phyloP scores from a whole-genome alignment of 2,888 invertebrate species.

The Lasioglossum calceatum region DNA sequence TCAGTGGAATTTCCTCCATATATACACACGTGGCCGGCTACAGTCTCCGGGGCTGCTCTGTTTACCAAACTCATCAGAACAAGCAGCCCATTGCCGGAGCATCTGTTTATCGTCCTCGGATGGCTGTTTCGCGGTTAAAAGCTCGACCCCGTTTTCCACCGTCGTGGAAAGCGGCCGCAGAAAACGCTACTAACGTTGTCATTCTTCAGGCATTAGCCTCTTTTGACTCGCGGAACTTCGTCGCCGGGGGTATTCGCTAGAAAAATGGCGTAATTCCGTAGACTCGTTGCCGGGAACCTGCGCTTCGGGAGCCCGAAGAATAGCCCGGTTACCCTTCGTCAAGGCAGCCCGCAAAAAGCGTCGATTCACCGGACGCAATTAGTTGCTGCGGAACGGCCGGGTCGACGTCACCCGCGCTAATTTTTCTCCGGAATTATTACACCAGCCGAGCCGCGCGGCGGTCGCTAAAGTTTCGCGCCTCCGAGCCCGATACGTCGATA shows the following conservation, averaged over 20 bases:
- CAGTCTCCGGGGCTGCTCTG: neutral
- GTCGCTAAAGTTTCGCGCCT: constrained; percentile 66
- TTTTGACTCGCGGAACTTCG: constrained; percentile 27
- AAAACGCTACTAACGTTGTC: neutral
- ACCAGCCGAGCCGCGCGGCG: constrained; percentile 15
- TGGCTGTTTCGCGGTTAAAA: constrained; percentile 26
- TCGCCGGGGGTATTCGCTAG: neutral
- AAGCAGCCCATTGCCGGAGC: neutral
- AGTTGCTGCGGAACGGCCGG: constrained; percentile 28
- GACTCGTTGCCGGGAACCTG: neutral
- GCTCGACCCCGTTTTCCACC: constrained; percentile 6
- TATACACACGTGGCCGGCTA: neutral
- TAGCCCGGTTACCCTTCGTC: neutral
- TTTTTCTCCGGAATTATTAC: constrained; percentile 56
- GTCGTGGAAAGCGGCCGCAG: neutral
- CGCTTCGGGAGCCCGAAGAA: neutral
- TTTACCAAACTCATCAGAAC: constrained; percentile 12
- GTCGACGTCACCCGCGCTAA: constrained; percentile 30
- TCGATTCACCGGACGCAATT: constrained; percentile 49
- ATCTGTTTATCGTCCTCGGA: constrained; percentile 21
- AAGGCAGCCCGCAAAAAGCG: neutral
- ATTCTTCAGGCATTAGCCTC: constrained; percentile 29
- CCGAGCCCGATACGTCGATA: constrained; percentile 11
- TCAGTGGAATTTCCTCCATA: neutral
- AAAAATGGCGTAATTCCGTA: constrained; percentile 24